Evolutionary conservation across 2,797 vertebrate species (phyloP).

Genomic region (Enteromius argenteus): DNA sequence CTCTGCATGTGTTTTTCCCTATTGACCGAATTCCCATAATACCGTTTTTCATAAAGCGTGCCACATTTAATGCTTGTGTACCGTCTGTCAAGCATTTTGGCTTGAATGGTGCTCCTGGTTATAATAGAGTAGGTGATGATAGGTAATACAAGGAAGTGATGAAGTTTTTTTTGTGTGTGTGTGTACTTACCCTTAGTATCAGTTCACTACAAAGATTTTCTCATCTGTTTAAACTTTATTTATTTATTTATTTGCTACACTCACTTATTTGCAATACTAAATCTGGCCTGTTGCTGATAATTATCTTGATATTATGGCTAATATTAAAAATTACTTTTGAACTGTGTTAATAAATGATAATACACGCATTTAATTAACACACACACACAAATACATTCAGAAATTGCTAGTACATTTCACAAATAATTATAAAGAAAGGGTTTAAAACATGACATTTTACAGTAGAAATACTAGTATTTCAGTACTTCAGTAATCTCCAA

Average conservation of each 20-base stretch:
- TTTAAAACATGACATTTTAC: background rate
- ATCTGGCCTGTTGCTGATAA: background rate
- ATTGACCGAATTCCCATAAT: slow-evolving; percentile 62
- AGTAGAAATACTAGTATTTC: background rate
- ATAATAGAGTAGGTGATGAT: slow-evolving; percentile 15
- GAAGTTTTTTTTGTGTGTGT: background rate
- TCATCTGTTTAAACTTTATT: background rate
- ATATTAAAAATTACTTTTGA: background rate
- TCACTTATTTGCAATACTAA: background rate
- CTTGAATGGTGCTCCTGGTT: slow-evolving; percentile 51
- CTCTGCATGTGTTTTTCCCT: slow-evolving; percentile 66
- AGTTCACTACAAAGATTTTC: background rate
- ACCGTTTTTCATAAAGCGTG: slow-evolving; percentile 69
- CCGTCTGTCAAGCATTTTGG: slow-evolving; percentile 44
- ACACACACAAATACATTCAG: background rate
- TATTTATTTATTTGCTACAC: background rate
- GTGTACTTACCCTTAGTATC: background rate
- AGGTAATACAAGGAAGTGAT: background rate
- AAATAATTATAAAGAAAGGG: background rate
- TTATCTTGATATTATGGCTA: background rate
- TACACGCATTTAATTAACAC: background rate
- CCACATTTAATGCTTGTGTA: slow-evolving; percentile 68
- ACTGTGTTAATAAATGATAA: background rate
- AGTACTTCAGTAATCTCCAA: background rate
- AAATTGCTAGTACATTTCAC: background rate